Percentiles rank a stretch among this genome's conserved stretches.
phyloP scores from a whole-genome alignment of 2,888 invertebrate genomes.

The Tetheella fluctuosa region DNA sequence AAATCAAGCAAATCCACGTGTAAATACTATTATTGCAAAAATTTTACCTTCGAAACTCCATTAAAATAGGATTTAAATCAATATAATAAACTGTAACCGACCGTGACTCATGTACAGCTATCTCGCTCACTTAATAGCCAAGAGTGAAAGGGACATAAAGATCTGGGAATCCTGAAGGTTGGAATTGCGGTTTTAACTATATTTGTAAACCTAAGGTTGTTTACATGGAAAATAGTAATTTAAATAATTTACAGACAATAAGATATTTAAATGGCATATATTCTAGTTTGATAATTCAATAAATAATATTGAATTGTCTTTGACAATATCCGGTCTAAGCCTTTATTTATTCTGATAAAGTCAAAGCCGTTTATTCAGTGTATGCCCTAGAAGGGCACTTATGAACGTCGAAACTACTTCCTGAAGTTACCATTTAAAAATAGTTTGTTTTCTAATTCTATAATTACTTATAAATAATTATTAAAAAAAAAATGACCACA shows the following conservation, averaged over 20 bases:
- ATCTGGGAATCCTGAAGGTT: conserved; percentile 2
- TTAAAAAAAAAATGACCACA: no score
- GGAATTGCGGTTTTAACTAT: conserved; percentile 9
- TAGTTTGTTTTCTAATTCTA: no score
- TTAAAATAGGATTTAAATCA: conserved; percentile 1
- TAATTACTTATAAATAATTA: no score
- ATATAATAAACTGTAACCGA: not conserved
- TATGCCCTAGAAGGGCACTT: no score
- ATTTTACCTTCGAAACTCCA: not conserved
- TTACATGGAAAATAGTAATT: not conserved
- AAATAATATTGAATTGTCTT: no score
- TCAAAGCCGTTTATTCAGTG: no score
- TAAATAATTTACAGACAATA: not conserved
- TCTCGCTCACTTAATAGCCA: not conserved
- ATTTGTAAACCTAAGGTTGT: not conserved
- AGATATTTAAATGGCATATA: not conserved
- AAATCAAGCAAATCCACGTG: not conserved
- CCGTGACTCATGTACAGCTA: not conserved
- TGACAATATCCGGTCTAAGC: no score
- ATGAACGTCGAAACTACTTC: no score
- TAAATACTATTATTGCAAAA: not conserved
- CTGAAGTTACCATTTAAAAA: no score
- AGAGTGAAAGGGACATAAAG: conserved; percentile 5
- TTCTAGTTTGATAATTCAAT: not conserved
- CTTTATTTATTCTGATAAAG: no score